Base-by-base conservation (phyloP, 2,113 vertebrate species). In the Erythrolamprus reginae region DNA sequence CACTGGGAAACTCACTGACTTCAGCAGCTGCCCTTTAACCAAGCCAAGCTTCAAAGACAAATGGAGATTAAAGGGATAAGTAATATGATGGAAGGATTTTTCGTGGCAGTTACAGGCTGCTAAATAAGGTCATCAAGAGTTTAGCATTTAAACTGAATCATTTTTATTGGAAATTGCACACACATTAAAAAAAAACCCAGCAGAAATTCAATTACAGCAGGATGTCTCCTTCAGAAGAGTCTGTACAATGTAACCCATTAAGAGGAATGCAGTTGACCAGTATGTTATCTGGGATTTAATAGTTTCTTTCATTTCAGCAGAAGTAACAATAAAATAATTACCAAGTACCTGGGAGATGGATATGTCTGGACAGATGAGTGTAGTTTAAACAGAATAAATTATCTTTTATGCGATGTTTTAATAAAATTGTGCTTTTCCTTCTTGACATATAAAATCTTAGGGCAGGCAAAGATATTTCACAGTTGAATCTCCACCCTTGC, bases 21-120 rank as follows among this genome's bases (percentile, higher is more conserved):
- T 89, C 77, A 89, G 26, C 82, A n/a, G 51, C 82, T 84, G 82
- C 77, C 52, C 88, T 89, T 84, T 52, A 89, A 58, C 52, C 19
- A 56, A 89, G 15, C 26, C 19, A 19, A 33, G 82, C 83, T 89
- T 84, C 77, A 89, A 89, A 84, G 52, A 19, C 52, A 89, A 58
- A 10, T n/a, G 53, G 77, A 58, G 77, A 89, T 84, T 56, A 56
- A 84, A 12, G 10, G 26, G 65, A 13, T 42, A 53, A 53, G 33
- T 48, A 89, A 48, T 55, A n/a, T 47, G 77, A 28, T 48, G 17
- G 52, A 84, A 28, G 82, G 77, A 84, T 84, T 89, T 83, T 56
- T 19, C n/a, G 7, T 42, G 47, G 4, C 26, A 48, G n/a, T 55
- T 56, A 26, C 82, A 82, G 55, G n/a, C 42, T n/a, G 77, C 88